Base-by-base conservation (phyloP, 2,888 invertebrate genomes). In the Acleris literana region DNA sequence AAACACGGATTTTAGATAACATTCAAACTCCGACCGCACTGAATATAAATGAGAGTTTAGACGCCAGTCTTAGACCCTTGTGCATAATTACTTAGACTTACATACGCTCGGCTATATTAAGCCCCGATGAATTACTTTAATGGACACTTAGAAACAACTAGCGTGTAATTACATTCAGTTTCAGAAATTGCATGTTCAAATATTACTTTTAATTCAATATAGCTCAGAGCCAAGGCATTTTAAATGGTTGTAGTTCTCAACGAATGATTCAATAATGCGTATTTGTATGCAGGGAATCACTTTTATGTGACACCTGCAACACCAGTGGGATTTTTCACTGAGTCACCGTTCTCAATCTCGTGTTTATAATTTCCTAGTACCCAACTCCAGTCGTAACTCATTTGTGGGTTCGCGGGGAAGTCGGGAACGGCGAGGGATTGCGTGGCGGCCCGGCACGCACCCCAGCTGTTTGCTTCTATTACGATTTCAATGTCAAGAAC, bases 1-100 rank as follows among this genome's bases (percentile, higher is more conserved):
- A 92, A 92, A 92, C 91, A 90, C 89, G 90, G 92, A 92, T 92
- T 92, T 90, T 84, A 91, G 92, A 92, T 92, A 92, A 90, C 91
- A 91, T 92, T 90, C 88, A 91, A 90, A 92, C 90, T 88, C 85
- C 82, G 77, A 89, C 89, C 90, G 86, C 88, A 85, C 87, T 91
- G 92, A 91, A 92, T 92, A 90, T 90, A 92, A 91, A 92, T 91
- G 90, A 89, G 90, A 90, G 86, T 91, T 91, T 88, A 88, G 90
- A 80, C 77, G 76, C 82, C 80, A 86, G 83, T 88, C 90, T 89
- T 86, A 86, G 82, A 81, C 83, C 83, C 84, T 85, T 85, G 84
- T 86, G 88, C 86, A 89, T 90, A 91, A 90, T 91, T 90, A 87
- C 85, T 83, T 39, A 83, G 81, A 84, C 79, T 84, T 83, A 83